Percentiles rank a stretch among this genome's conserved stretches.
Conservation (phyloP, 2,113 vertebrate genomes). For the Myiopsitta monachus region DNA sequence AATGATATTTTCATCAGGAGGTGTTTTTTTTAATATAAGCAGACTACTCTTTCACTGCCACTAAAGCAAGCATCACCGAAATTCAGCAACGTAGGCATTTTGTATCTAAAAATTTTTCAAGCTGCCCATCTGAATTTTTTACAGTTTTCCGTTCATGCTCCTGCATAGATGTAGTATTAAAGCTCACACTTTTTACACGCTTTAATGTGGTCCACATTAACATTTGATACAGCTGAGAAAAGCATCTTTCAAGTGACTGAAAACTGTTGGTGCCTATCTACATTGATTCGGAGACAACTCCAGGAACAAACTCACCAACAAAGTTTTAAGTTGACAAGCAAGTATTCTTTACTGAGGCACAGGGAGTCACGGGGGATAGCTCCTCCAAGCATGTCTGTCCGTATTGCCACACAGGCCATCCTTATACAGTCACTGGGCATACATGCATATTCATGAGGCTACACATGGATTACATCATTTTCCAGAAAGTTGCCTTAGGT, state of each 20-base stretch:
- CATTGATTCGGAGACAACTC: too few relatives aligned
- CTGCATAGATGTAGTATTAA: not conserved
- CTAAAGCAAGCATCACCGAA: not conserved
- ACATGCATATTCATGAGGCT: too few relatives aligned
- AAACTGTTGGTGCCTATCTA: not conserved
- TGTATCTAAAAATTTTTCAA: not conserved
- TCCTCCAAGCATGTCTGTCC: too few relatives aligned
- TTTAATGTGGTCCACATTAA: not conserved
- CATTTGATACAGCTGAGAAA: not conserved
- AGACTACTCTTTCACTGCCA: not conserved
- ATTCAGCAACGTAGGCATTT: not conserved
- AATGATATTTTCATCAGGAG: not conserved
- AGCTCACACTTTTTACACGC: not conserved
- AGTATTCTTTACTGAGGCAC: too few relatives aligned
- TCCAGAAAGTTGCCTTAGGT: too few relatives aligned
- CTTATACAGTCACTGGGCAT: too few relatives aligned
- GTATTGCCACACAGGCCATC: too few relatives aligned
- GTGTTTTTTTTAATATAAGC: not conserved
- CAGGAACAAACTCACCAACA: too few relatives aligned
- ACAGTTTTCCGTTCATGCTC: not conserved
- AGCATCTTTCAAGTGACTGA: not conserved
- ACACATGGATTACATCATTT: too few relatives aligned
- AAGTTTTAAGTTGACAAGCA: too few relatives aligned
- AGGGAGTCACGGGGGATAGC: too few relatives aligned
- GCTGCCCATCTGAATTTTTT: not conserved